Evolutionary conservation across 2,888 invertebrate species (phyloP).

Genomic region (Agrochola lota): DNA sequence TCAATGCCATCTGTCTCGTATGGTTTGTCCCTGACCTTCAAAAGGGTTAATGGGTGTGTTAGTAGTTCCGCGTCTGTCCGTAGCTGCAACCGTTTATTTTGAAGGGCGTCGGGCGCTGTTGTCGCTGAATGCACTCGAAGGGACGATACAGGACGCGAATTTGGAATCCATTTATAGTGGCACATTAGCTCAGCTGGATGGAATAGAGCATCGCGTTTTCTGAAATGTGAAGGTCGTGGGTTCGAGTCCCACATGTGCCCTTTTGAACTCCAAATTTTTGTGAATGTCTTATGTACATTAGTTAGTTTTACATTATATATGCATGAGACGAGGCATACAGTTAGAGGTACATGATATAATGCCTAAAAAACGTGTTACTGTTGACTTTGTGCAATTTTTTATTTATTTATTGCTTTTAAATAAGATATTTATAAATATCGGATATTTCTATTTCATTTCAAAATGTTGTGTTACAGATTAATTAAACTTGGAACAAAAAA

Average conservation of each 20-base stretch:
- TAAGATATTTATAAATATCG: no score
- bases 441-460: not conserved
- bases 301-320: not conserved
- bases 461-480: not conserved
- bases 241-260: conserved; percentile 44
- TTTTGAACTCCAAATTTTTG: not conserved
- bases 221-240: conserved; percentile 37
- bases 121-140: conserved; percentile 18
- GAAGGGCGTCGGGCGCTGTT: conserved; percentile 11
- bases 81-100: not conserved
- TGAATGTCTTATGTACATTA: not conserved
- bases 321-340: not conserved
- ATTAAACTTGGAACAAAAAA: not conserved
- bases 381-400: not conserved
- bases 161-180: not conserved
- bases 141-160: conserved; percentile 8
- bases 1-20: conserved; percentile 23
- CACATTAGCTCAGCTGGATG: conserved; percentile 43
- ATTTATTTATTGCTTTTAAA: no score
- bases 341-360: not conserved
- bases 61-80: conserved; percentile 6
- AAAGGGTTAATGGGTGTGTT: not conserved
- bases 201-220: conserved; percentile 34
- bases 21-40: conserved; percentile 2
- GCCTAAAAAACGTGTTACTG: not conserved